These are phyloP conservation scores for Tachysurus fulvidraco DNA, from an alignment of 2,113 vertebrate genomes.

Conservation along the genomic window DNA sequence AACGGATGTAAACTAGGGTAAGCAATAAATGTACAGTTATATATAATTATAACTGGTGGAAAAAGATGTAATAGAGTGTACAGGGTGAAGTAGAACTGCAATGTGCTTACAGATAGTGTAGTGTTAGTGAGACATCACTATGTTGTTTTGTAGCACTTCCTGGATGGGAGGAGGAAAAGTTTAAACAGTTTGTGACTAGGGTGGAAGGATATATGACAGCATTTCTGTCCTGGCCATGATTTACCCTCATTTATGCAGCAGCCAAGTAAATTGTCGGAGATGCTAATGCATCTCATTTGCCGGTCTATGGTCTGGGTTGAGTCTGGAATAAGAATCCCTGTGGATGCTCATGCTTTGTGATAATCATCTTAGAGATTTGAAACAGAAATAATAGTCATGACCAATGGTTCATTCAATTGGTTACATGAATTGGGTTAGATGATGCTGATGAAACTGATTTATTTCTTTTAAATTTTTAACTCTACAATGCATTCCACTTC, in stretches of 20 bases:
- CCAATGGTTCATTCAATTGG: not conserved
- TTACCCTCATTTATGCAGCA: constrained; percentile 49
- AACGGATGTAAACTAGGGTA: no score
- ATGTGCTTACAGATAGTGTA: no score
- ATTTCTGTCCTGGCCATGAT: constrained; percentile 27
- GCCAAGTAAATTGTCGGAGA: constrained; percentile 36
- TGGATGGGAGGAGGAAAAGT: no score
- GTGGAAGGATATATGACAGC: not conserved
- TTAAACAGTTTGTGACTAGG: no score
- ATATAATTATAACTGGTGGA: no score
- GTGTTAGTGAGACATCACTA: no score
- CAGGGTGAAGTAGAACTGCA: no score
- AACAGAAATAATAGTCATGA: constrained; percentile 12
- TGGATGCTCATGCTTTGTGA: constrained; percentile 53
- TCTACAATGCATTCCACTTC: not conserved
- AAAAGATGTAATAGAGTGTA: no score
- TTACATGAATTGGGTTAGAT: not conserved
- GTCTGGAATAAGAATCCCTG: constrained; percentile 31
- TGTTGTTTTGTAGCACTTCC: no score
- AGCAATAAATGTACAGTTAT: no score
- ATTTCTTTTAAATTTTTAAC: not conserved
- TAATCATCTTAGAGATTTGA: constrained; percentile 57
- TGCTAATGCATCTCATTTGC: constrained; percentile 42
- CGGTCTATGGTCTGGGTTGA: not conserved
- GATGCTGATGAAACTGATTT: not conserved